Percentiles rank a stretch among this genome's conserved stretches.
phyloP scores from a whole-genome alignment of 2,797 vertebrate genomes.

The Streptopelia turtur region DNA sequence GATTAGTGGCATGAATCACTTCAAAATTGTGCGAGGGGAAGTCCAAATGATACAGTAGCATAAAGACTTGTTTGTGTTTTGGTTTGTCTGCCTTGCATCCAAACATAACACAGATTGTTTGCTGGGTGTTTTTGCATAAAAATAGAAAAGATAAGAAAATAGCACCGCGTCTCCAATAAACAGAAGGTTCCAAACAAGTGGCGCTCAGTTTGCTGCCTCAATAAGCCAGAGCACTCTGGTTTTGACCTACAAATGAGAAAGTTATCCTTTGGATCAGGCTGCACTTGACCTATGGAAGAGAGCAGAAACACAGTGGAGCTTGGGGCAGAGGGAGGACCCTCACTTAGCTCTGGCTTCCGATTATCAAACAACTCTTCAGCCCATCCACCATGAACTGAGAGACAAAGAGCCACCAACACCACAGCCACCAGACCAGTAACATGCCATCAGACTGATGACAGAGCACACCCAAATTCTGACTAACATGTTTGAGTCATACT shows the following conservation, averaged over 20 bases:
- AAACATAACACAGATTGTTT: neutral
- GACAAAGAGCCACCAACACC: neutral
- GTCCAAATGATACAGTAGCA: neutral
- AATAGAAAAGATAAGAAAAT: neutral
- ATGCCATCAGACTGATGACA: neutral
- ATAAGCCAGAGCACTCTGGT: neutral
- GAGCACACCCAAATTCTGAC: neutral
- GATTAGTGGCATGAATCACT: neutral
- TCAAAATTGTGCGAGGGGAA: neutral
- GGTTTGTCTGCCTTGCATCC: neutral
- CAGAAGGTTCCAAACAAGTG: neutral
- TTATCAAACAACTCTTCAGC: neutral
- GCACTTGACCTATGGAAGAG: neutral
- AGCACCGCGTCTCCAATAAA: neutral
- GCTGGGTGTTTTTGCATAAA: neutral
- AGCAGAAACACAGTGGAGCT: fast-evolving
- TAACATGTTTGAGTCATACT: neutral
- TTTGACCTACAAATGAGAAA: neutral
- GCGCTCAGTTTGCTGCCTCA: neutral
- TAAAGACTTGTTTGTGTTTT: neutral
- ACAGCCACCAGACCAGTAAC: fast-evolving
- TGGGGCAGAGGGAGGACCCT: neutral
- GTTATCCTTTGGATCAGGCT: neutral
- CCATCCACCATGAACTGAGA: neutral
- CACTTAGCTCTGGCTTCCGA: neutral